Conservation (phyloP, 2,113 vertebrate genomes). For the Scolopax mira region DNA sequence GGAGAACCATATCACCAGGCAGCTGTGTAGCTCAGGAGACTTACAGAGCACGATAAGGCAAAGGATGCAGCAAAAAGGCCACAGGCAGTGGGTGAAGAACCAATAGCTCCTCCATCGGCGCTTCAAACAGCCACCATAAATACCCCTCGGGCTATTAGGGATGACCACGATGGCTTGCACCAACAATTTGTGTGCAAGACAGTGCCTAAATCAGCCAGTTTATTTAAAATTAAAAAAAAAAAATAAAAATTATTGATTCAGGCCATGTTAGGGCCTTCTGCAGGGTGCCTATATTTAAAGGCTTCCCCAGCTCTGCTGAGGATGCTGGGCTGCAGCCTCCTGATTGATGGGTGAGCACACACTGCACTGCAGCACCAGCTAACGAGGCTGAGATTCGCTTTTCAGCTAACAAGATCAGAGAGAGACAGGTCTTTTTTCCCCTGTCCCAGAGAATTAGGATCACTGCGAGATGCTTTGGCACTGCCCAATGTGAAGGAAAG, state of each 20-base stretch:
- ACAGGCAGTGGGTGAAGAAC: fast-evolving
- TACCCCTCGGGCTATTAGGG: fast-evolving
- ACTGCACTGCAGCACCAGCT: neutral
- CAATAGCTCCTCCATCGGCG: fast-evolving
- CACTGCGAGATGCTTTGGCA: neutral
- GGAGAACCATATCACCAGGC: fast-evolving
- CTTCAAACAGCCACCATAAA: fast-evolving
- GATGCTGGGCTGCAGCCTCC: neutral
- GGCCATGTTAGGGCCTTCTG: neutral
- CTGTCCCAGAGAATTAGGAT: neutral
- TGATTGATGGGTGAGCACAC: neutral
- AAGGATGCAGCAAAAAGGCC: neutral
- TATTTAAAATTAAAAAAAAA: neutral
- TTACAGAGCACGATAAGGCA: neutral
- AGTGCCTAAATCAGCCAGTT: neutral
- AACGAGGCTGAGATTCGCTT: neutral
- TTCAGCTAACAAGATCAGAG: neutral
- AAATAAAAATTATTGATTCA: neutral
- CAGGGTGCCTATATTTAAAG: neutral
- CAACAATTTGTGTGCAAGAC: no score
- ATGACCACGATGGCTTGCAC: fast-evolving
- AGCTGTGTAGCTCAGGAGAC: neutral
- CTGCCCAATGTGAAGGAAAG: no score
- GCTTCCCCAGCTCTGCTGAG: neutral
- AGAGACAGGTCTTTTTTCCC: neutral